These are phyloP conservation scores for Batillaria attramentaria DNA, from an alignment of 1,140 invertebrate species.

Conservation along the genomic window DNA sequence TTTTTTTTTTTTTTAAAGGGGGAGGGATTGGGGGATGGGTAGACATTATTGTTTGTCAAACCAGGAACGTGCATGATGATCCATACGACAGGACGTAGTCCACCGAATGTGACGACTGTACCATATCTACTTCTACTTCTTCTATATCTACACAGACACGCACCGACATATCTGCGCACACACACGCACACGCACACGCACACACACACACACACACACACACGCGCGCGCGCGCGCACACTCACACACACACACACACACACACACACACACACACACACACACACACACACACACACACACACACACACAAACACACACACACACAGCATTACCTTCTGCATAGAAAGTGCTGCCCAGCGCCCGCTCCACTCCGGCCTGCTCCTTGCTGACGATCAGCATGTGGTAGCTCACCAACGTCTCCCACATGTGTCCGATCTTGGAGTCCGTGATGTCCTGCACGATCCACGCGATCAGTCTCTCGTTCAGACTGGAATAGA, in stretches of 20 bases:
- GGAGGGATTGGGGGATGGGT: too few relatives aligned
- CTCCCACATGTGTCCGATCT: conserved; percentile 36
- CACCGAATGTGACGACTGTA: too few relatives aligned
- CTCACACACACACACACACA: background rate
- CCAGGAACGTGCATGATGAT: too few relatives aligned
- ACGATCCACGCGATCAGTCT: conserved; percentile 8
- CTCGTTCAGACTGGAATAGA: conserved; percentile 14
- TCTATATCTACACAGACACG: background rate
- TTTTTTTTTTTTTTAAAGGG: too few relatives aligned
- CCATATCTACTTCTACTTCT: background rate
- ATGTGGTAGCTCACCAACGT: conserved; percentile 51
- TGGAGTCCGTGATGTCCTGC: background rate
- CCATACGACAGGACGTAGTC: too few relatives aligned
- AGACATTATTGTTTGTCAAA: too few relatives aligned
- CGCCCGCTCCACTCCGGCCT: conserved; percentile 54
- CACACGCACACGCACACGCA: background rate
- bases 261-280: too few relatives aligned
- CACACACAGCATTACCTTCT: conserved; percentile 38
- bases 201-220: background rate
- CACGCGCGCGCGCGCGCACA: background rate
- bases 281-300: too few relatives aligned
- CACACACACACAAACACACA: background rate
- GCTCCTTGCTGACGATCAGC: conserved; percentile 53
- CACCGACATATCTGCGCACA: background rate
- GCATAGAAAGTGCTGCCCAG: conserved; percentile 52